Percentiles rank a stretch among this genome's conserved stretches.
Evolutionary conservation across 2,888 invertebrate species (phyloP).

Genomic region (Tipula vernalis): DNA sequence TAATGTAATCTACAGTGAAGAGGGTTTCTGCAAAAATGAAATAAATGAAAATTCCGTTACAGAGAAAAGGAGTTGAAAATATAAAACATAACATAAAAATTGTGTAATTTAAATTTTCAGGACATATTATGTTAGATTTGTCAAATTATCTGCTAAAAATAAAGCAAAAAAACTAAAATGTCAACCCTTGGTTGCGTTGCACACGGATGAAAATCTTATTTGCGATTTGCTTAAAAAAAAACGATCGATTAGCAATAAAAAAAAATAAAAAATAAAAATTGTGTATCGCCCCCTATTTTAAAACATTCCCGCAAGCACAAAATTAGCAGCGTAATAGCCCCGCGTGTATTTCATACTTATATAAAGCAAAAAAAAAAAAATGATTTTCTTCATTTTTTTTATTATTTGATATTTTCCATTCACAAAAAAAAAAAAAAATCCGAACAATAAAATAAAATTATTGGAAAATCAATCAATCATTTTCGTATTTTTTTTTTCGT

Average conservation of each 20-base stretch:
- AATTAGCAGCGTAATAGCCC: background rate
- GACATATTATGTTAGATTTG: background rate
- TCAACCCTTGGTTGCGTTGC: background rate
- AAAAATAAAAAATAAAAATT: too few relatives aligned
- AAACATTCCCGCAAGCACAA: background rate
- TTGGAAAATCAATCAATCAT: constrained; percentile 4
- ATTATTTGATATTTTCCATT: background rate
- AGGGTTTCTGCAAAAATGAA: background rate
- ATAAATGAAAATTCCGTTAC: background rate
- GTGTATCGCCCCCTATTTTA: background rate
- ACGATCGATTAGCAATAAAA: background rate
- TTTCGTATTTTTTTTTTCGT: background rate
- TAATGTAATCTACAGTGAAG: background rate
- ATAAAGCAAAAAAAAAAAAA: background rate
- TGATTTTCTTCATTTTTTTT: background rate
- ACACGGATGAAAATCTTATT: background rate
- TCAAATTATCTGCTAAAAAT: background rate
- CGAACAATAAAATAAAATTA: background rate
- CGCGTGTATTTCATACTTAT: background rate
- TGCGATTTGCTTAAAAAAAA: background rate
- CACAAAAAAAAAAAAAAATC: background rate
- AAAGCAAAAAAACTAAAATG: background rate
- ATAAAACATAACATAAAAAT: background rate
- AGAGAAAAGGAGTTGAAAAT: background rate
- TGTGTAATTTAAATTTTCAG: background rate